These are phyloP conservation scores for Mizuhopecten yessoensis DNA, from an alignment of 1,140 invertebrate species.

Conservation along the genomic window DNA sequence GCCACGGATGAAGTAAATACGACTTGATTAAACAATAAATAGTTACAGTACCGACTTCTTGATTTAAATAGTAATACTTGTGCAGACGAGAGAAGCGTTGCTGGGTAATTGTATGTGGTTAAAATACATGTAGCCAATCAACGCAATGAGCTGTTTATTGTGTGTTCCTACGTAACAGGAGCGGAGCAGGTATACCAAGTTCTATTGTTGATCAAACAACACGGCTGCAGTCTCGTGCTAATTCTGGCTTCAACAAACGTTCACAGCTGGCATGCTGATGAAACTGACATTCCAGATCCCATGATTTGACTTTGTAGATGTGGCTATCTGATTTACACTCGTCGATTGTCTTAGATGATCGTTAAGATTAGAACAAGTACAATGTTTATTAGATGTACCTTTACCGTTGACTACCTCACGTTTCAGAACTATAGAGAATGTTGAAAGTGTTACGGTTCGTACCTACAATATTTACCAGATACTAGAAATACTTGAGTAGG, in stretches of 20 bases:
- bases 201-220: conserved; percentile 33
- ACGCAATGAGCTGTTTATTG: not conserved
- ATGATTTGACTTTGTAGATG: not conserved
- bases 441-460: not conserved
- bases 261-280: not conserved
- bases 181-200: not conserved
- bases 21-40: conserved; percentile 1
- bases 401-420: not conserved
- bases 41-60: not conserved
- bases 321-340: not conserved
- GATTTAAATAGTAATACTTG: conserved; percentile 19
- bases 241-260: not conserved
- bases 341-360: not conserved
- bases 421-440: not conserved
- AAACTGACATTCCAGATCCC: not conserved
- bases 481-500: not conserved
- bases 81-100: not conserved
- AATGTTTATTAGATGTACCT: not conserved
- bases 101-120: not conserved
- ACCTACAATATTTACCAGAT: not conserved
- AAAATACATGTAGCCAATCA: not conserved
- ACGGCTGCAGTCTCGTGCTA: not conserved
- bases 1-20: not conserved
- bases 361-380: not conserved
- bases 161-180: not conserved